Percentiles rank a stretch among this genome's conserved stretches.
phyloP scores from a whole-genome alignment of 2,888 invertebrate genomes.

The Hirtodrosophila duncani region DNA sequence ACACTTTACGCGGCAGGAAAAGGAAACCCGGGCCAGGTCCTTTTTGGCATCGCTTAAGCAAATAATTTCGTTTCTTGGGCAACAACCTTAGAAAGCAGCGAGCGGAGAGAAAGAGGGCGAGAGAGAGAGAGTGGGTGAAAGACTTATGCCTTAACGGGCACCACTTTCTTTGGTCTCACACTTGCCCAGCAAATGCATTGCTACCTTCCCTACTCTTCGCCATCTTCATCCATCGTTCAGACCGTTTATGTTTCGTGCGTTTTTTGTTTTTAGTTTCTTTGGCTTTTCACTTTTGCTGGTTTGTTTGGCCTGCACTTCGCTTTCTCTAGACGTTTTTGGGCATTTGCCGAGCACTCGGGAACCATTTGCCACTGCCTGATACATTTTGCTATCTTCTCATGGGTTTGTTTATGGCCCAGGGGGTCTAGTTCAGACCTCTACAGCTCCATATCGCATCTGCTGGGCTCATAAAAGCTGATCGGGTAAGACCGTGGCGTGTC shows the following conservation, averaged over 20 bases:
- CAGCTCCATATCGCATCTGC: no score
- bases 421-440: no score
- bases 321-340: conserved; percentile 46
- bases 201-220: conserved; percentile 1
- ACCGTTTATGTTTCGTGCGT: conserved; percentile 42
- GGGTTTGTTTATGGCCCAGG: background rate
- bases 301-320: conserved; percentile 64
- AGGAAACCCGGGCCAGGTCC: conserved; percentile 47
- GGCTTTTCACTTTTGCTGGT: no score
- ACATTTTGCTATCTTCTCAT: no score
- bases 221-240: conserved; percentile 8
- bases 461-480: no score
- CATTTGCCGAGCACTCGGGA: conserved; percentile 50
- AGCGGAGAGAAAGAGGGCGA: no score
- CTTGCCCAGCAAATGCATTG: conserved; percentile 22
- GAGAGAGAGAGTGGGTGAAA: no score
- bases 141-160: no score
- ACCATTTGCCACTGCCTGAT: no score
- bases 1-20: conserved; percentile 24
- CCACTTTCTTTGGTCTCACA: conserved; percentile 5
- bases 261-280: conserved; percentile 46
- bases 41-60: conserved; percentile 66
- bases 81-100: no score
- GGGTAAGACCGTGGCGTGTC: no score
- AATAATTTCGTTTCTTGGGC: conserved; percentile 65